These are phyloP conservation scores for Melanotus villosus DNA, from an alignment of 2,888 invertebrate species.

Conservation along the genomic window DNA sequence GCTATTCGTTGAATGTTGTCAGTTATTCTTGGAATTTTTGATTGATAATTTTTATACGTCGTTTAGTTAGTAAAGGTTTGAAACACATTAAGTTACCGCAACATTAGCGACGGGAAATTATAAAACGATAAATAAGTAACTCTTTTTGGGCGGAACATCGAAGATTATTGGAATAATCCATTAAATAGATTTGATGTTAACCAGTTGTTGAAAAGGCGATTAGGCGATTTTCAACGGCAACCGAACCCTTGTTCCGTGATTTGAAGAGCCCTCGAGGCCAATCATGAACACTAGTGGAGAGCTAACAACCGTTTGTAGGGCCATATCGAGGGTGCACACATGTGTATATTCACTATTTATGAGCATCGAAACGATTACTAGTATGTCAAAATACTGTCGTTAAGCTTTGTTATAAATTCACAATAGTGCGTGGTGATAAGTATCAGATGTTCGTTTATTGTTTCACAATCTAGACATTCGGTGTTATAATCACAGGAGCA, in stretches of 20 bases:
- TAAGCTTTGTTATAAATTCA: slow-evolving; percentile 42
- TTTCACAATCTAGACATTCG: background rate
- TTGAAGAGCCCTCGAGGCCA: slow-evolving; percentile 57
- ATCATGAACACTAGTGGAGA: slow-evolving; percentile 51
- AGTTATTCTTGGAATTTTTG: too few species aligned
- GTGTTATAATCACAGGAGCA: too few species aligned
- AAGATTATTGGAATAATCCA: slow-evolving; percentile 33
- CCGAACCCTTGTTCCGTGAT: slow-evolving; percentile 47
- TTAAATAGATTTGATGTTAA: slow-evolving; percentile 41
- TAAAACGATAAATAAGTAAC: slow-evolving; percentile 29
- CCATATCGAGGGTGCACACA: slow-evolving; percentile 55
- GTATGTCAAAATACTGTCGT: slow-evolving; percentile 60
- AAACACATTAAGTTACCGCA: too few species aligned
- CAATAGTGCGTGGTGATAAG: slow-evolving; percentile 38
- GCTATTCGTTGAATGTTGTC: too few species aligned
- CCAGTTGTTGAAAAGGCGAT: slow-evolving; percentile 45
- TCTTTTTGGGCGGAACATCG: slow-evolving; percentile 17
- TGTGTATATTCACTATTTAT: slow-evolving; percentile 50
- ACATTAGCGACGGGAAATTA: slow-evolving; percentile 20
- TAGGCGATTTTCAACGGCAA: slow-evolving; percentile 50
- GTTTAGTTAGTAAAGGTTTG: too few species aligned
- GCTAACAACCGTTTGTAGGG: slow-evolving; percentile 54
- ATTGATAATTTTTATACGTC: too few species aligned
- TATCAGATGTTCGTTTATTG: slow-evolving; percentile 14
- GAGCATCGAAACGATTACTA: slow-evolving; percentile 51